phyloP scores from a whole-genome alignment of 1,140 invertebrate genomes.

The Chlorops oryzae region DNA sequence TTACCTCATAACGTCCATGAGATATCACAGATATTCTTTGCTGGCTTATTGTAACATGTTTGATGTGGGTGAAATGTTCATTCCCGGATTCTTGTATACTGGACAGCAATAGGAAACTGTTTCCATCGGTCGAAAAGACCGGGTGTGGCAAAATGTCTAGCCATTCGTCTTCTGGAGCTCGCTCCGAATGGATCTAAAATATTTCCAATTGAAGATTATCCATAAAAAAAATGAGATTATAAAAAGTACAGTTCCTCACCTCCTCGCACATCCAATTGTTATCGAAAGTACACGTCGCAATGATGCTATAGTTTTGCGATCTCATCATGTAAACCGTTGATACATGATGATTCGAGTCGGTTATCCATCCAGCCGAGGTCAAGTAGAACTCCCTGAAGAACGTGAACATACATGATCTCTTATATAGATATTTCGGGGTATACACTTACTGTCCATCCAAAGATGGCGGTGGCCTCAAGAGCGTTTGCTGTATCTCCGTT shows the following conservation, averaged over 20 bases:
- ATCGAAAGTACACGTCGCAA: constrained; percentile 67
- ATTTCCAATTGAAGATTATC: too few species aligned
- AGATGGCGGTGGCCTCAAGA: constrained; percentile 62
- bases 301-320: constrained; percentile 77
- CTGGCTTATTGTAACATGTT: constrained; percentile 74
- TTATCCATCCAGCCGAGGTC: constrained; percentile 83
- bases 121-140: constrained; percentile 73
- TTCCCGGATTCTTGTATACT: constrained; percentile 73
- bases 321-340: constrained; percentile 86
- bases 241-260: too few species aligned
- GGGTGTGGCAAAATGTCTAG: constrained; percentile 77
- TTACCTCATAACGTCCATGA: constrained; percentile 80
- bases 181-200: constrained; percentile 69
- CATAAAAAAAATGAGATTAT: too few species aligned
- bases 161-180: constrained; percentile 75
- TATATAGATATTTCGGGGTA: not conserved
- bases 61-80: constrained; percentile 83
- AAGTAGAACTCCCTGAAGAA: constrained; percentile 81
- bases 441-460: constrained; percentile 64
- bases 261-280: constrained; percentile 77
- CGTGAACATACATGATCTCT: too few species aligned
- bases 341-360: constrained; percentile 60
- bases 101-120: constrained; percentile 76
- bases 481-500: constrained; percentile 54
- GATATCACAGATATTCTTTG: constrained; percentile 79